Evolutionary conservation across 2,888 invertebrate genomes (phyloP).

Genomic region (Leptinotarsa rubiginosa): DNA sequence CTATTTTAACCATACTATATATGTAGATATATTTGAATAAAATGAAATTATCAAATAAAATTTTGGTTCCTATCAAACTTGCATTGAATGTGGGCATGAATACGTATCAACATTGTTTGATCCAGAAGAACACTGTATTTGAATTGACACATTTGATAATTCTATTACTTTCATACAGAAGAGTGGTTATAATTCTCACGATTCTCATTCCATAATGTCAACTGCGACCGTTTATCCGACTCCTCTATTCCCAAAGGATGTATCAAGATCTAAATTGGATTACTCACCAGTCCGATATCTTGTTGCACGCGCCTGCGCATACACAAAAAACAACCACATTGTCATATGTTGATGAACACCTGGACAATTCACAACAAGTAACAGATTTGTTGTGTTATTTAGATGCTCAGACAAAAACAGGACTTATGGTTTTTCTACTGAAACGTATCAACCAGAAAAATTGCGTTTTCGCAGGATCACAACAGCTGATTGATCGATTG

Average conservation of each 20-base stretch:
- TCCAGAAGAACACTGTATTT: too few species aligned
- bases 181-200: too few species aligned
- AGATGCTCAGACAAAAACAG: not conserved
- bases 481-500: not conserved
- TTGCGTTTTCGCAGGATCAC: not conserved
- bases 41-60: too few species aligned
- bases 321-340: constrained; percentile 49
- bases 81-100: too few species aligned
- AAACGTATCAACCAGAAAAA: not conserved
- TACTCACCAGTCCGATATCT: constrained; percentile 60
- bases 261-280: constrained; percentile 23
- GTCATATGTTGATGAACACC: constrained; percentile 38
- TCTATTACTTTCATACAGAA: too few species aligned
- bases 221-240: not conserved
- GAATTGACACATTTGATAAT: too few species aligned
- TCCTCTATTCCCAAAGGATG: not conserved
- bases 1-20: too few species aligned
- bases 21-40: too few species aligned
- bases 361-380: not conserved
- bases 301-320: constrained; percentile 59
- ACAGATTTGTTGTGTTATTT: not conserved
- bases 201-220: not conserved
- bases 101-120: too few species aligned
- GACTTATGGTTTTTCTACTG: not conserved
- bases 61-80: too few species aligned